These are phyloP conservation scores for Periophthalmus magnuspinnatus DNA, from an alignment of 2,797 vertebrate species.

Conservation along the genomic window DNA sequence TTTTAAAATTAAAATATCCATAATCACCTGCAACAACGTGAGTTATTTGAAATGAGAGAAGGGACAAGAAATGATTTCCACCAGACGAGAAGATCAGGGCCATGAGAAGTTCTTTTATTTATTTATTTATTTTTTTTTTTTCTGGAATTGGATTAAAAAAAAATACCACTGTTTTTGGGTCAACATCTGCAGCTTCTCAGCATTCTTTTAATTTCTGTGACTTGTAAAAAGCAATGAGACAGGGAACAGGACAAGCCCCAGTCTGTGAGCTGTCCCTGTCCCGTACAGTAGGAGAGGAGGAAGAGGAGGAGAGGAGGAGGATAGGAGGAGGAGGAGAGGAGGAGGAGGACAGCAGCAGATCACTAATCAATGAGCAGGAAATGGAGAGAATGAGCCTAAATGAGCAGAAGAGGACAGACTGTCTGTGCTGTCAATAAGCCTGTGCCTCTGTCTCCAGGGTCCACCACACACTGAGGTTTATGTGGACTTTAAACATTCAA, in stretches of 20 bases:
- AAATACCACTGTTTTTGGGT: not conserved
- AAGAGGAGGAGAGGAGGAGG: constrained; percentile 48
- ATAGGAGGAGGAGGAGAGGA: not conserved
- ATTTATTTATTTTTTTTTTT: too few species aligned
- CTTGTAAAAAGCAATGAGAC: too few species aligned
- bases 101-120: too few species aligned
- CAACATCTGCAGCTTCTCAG: not conserved
- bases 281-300: constrained; percentile 21
- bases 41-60: too few species aligned
- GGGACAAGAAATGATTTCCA: too few species aligned
- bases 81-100: too few species aligned
- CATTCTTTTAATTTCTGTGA: not conserved
- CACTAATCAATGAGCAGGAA: constrained; percentile 81
- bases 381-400: constrained; percentile 80
- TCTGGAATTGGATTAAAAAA: too few species aligned
- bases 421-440: constrained; percentile 71
- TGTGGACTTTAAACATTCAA: too few species aligned
- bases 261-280: not conserved
- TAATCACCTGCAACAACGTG: too few species aligned
- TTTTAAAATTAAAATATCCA: too few species aligned
- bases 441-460: constrained; percentile 55
- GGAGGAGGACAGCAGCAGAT: constrained; percentile 69
- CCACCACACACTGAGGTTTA: too few species aligned
- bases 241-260: not conserved
- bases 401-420: constrained; percentile 74